Conservation (phyloP, 2,113 vertebrate species). For the Nothoprocta perdicaria region DNA sequence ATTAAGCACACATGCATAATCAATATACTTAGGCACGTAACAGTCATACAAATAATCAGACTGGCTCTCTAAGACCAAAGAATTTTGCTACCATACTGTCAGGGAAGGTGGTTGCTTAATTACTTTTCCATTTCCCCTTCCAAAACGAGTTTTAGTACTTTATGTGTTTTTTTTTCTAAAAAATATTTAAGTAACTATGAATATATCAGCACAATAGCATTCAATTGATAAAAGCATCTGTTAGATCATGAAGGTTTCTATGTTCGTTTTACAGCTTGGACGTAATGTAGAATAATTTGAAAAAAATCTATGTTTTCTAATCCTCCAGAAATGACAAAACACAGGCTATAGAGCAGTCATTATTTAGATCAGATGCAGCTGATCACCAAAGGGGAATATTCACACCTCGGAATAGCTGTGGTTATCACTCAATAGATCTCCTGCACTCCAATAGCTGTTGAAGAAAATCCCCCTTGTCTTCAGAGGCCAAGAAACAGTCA, state of each 20-base stretch:
- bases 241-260: background rate
- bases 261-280: background rate
- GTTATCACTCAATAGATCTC: background rate
- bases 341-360: background rate
- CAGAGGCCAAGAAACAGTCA: background rate
- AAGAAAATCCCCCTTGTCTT: background rate
- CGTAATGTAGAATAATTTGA: rapidly evolving
- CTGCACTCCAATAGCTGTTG: background rate
- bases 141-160: background rate
- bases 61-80: rapidly evolving
- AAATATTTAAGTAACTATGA: background rate
- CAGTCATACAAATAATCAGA: background rate
- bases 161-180: background rate
- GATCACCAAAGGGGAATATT: background rate
- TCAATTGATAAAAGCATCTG: background rate
- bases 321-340: background rate
- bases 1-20: background rate
- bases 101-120: background rate
- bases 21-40: rapidly evolving
- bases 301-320: background rate
- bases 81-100: background rate
- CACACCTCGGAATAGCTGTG: background rate
- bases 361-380: background rate
- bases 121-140: background rate
- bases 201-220: background rate